A percentile compares a stretch with the other conserved stretches of the same genome.
phyloP scores from a whole-genome alignment of 2,797 vertebrate genomes.

The Florisuga fusca region DNA sequence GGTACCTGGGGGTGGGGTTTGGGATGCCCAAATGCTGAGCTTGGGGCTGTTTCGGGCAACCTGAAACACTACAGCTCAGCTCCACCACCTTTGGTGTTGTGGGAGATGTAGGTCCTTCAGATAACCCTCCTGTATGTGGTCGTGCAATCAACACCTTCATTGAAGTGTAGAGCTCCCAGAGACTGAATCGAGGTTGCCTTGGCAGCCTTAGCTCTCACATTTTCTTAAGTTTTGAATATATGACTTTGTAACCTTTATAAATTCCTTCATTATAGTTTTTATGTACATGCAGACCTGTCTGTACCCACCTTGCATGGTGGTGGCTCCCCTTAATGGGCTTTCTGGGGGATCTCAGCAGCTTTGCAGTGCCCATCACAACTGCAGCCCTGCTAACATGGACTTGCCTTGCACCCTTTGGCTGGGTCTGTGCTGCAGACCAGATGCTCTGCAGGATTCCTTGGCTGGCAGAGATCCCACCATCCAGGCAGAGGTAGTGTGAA shows the following conservation, averaged over 20 bases:
- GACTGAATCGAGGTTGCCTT: background rate
- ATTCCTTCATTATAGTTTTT: background rate
- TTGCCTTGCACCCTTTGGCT: background rate
- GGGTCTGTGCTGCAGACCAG: background rate
- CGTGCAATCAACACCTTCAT: background rate
- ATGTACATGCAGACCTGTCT: background rate
- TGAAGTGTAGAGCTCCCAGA: background rate
- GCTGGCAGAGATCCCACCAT: background rate
- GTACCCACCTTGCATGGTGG: accelerated
- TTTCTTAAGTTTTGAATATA: background rate
- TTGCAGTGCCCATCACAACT: accelerated
- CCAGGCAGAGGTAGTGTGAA: background rate
- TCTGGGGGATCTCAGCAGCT: background rate
- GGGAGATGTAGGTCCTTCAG: background rate
- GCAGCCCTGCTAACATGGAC: background rate
- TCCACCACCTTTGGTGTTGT: background rate
- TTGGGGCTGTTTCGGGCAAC: background rate
- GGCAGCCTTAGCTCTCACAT: background rate
- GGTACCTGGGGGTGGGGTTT: accelerated
- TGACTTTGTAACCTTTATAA: background rate
- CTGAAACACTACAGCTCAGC: background rate
- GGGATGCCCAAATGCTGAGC: background rate
- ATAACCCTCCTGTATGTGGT: background rate
- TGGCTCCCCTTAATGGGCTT: accelerated
- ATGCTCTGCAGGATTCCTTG: background rate